Conservation (phyloP, 2,797 vertebrate species). For the Champsocephalus esox region DNA sequence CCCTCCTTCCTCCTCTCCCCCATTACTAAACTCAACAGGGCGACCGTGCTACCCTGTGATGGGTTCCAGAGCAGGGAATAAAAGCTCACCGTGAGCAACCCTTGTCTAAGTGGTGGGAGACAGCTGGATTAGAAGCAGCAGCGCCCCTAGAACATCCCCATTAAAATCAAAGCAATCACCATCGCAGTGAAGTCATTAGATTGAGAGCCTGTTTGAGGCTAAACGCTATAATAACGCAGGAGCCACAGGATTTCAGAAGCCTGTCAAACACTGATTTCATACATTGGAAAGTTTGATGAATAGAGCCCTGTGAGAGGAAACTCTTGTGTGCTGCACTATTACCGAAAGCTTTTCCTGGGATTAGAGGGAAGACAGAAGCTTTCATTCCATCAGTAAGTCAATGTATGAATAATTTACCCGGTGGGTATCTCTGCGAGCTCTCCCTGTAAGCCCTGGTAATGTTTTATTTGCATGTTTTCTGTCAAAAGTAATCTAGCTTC, state of each 20-base stretch:
- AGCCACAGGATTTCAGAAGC: slow-evolving; percentile 77
- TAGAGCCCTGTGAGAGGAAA: slow-evolving; percentile 79
- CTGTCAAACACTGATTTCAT: slow-evolving; percentile 82
- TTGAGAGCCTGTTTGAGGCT: slow-evolving; percentile 79
- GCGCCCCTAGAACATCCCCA: slow-evolving; percentile 76
- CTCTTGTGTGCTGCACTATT: slow-evolving; percentile 79
- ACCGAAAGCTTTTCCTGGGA: slow-evolving; percentile 81
- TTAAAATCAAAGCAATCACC: slow-evolving; percentile 84
- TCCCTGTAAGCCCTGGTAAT: slow-evolving; percentile 74
- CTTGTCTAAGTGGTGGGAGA: slow-evolving; percentile 75
- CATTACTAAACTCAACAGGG: slow-evolving; percentile 57
- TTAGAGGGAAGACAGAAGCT: slow-evolving; percentile 82
- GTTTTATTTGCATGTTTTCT: slow-evolving; percentile 83
- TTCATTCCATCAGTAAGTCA: slow-evolving; percentile 77
- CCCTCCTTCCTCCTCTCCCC: slow-evolving; percentile 22
- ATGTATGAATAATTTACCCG: slow-evolving; percentile 82
- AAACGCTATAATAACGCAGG: slow-evolving; percentile 77
- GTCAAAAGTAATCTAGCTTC: slow-evolving; percentile 78
- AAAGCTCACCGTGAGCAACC: slow-evolving; percentile 63
- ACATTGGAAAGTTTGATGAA: slow-evolving; percentile 82
- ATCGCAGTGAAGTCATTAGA: slow-evolving; percentile 73
- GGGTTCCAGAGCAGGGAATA: slow-evolving; percentile 56
- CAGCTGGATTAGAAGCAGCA: slow-evolving; percentile 76
- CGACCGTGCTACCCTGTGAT: slow-evolving; percentile 44
- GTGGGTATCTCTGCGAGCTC: slow-evolving; percentile 71